Conservation (phyloP, 1,140 invertebrate genomes). For the Myzus persicae region DNA sequence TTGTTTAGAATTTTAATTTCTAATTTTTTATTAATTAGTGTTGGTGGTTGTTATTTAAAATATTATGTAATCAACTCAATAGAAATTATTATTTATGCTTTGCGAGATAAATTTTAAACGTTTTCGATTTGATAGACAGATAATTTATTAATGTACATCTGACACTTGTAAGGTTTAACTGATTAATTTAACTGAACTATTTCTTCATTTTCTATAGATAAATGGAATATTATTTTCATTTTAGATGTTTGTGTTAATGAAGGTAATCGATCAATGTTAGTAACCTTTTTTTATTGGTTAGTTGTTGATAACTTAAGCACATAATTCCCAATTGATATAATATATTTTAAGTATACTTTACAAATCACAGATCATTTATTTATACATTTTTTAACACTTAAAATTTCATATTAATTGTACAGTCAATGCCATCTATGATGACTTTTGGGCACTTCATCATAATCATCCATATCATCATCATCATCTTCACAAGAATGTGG, state of each 20-base stretch:
- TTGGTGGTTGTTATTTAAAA: background rate
- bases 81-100: background rate
- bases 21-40: too few relatives aligned
- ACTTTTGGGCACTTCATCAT: conserved; percentile 35
- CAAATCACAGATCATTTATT: conserved; percentile 46
- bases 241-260: background rate
- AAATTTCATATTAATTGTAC: background rate
- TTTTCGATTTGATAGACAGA: background rate
- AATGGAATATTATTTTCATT: background rate
- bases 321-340: background rate
- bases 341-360: conserved; percentile 1
- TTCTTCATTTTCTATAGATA: background rate
- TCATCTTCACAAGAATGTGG: conserved; percentile 23
- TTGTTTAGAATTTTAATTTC: too few relatives aligned
- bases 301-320: background rate
- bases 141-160: background rate
- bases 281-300: background rate
- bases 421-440: conserved; percentile 24
- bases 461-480: conserved; percentile 37
- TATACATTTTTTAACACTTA: conserved; percentile 20
- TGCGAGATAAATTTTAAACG: background rate
- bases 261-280: background rate
- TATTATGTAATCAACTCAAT: background rate
- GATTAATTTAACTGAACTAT: background rate
- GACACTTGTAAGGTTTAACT: background rate